These are phyloP conservation scores for Calypte anna DNA, from an alignment of 2,113 vertebrate genomes.

Conservation along the genomic window DNA sequence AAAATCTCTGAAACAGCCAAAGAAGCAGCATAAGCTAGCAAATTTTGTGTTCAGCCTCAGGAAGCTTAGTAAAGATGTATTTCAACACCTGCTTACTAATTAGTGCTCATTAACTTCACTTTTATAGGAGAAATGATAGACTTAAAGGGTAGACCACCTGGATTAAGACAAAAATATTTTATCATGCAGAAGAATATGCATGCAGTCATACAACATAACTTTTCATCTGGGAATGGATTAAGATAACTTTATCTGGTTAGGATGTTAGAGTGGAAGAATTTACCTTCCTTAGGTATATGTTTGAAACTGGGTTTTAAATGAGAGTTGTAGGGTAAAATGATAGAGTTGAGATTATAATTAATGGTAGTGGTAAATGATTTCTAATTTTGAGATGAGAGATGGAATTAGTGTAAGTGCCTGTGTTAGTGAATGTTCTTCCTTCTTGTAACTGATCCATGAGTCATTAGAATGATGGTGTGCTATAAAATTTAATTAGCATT, in stretches of 20 bases:
- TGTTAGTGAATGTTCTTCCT: constrained; percentile 11
- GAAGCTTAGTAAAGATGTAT: not conserved
- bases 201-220: not conserved
- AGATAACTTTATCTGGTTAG: no score
- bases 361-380: not conserved
- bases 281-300: not conserved
- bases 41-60: not conserved
- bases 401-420: not conserved
- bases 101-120: not conserved
- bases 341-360: not conserved
- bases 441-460: constrained; percentile 31
- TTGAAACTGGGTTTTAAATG: not conserved
- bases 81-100: not conserved
- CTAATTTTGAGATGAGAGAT: not conserved
- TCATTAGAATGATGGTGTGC: constrained; percentile 37
- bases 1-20: not conserved
- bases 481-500: constrained; percentile 53
- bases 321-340: not conserved
- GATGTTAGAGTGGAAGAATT: not conserved
- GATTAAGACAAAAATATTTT: not conserved
- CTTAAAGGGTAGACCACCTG: not conserved
- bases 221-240: not conserved
- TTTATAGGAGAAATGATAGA: not conserved
- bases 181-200: not conserved
- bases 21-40: not conserved